These are phyloP conservation scores for Drosophila quadrilineata DNA, from an alignment of 1,140 invertebrate species.

Conservation along the genomic window DNA sequence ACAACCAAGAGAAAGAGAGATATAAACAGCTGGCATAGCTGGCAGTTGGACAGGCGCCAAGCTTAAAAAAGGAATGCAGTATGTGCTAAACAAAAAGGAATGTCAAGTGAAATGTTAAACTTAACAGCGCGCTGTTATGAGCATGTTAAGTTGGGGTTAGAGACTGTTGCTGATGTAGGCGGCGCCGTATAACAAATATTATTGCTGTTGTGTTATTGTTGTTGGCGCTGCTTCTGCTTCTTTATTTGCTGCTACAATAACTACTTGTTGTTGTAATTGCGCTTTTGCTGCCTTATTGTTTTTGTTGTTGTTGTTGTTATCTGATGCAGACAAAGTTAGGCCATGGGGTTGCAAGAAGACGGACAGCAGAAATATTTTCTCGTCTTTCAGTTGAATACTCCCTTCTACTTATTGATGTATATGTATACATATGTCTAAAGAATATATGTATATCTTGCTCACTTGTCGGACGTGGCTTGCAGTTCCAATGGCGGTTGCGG, in stretches of 20 bases:
- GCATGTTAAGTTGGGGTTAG: constrained; percentile 18
- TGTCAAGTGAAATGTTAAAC: constrained; percentile 30
- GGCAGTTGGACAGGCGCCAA: constrained; percentile 35
- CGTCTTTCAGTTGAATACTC: too few relatives aligned
- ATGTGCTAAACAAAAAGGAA: too few relatives aligned
- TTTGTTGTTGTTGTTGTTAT: too few relatives aligned
- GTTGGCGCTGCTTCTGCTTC: too few relatives aligned
- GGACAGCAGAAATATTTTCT: not conserved
- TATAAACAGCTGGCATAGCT: not conserved
- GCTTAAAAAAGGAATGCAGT: too few relatives aligned
- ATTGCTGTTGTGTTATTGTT: too few relatives aligned
- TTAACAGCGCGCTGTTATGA: constrained; percentile 35
- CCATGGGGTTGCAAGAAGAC: constrained; percentile 2
- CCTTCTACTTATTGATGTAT: too few relatives aligned
- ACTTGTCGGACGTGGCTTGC: constrained; percentile 21
- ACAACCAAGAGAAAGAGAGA: not conserved
- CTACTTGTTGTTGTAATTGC: constrained; percentile 21
- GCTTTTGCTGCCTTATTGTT: constrained; percentile 25
- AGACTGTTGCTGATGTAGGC: constrained; percentile 23
- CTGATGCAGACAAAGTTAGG: constrained; percentile 67
- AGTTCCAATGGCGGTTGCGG: not conserved
- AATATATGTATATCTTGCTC: constrained; percentile 58
- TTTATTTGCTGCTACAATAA: not conserved
- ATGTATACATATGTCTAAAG: too few relatives aligned
- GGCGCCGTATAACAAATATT: too few relatives aligned